phyloP scores from a whole-genome alignment of 2,888 invertebrate species.

The Folsomia manolachei region DNA sequence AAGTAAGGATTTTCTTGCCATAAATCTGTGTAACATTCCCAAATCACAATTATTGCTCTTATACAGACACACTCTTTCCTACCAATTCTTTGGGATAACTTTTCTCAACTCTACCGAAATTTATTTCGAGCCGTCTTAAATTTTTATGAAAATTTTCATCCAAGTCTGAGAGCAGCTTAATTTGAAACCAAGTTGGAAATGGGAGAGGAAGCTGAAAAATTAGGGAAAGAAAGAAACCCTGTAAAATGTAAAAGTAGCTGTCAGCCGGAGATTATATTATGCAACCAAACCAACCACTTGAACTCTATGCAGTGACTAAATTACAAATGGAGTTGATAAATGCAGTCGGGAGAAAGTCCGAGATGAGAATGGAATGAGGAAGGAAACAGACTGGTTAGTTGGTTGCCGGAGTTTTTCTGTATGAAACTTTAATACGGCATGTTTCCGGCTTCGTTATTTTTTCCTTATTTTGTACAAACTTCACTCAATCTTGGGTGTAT shows the following conservation, averaged over 20 bases:
- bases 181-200: neutral
- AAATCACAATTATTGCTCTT: too few relatives aligned
- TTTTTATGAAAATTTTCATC: neutral
- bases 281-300: neutral
- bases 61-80: too few relatives aligned
- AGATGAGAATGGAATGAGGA: neutral
- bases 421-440: neutral
- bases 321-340: neutral
- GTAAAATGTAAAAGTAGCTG: too few relatives aligned
- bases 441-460: neutral
- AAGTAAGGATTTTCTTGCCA: too few relatives aligned
- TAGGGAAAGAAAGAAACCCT: neutral
- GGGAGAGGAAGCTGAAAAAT: neutral
- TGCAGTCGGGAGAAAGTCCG: neutral
- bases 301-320: neutral
- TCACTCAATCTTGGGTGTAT: too few relatives aligned
- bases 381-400: too few relatives aligned
- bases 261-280: neutral
- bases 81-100: too few relatives aligned
- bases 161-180: neutral
- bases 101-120: neutral
- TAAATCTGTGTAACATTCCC: too few relatives aligned
- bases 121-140: neutral
- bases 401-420: neutral
- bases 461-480: neutral